Conservation (phyloP, 1,140 invertebrate species). For the Eufriesea mexicana region DNA sequence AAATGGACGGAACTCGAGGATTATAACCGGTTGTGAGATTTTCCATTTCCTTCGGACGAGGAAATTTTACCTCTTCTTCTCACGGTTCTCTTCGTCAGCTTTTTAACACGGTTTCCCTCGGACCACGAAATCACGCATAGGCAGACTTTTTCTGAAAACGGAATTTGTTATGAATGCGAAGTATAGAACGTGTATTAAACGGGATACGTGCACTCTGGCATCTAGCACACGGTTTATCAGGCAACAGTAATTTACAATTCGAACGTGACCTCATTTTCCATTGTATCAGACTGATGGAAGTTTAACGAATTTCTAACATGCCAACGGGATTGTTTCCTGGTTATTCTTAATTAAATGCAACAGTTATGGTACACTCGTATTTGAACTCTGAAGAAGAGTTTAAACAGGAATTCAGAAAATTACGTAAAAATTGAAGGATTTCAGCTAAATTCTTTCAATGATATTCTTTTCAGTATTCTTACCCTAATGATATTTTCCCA, state of each 20-base stretch:
- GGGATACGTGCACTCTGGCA: neutral
- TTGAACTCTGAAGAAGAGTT: too few relatives aligned
- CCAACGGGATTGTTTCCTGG: neutral
- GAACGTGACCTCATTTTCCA: neutral
- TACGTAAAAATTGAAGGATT: too few relatives aligned
- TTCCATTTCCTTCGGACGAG: neutral
- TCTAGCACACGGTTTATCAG: constrained; percentile 9
- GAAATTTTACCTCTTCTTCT: neutral
- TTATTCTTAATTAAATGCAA: too few relatives aligned
- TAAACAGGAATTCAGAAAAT: too few relatives aligned
- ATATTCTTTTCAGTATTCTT: too few relatives aligned
- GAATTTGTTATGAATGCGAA: neutral
- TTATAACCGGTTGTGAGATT: neutral
- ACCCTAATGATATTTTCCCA: too few relatives aligned
- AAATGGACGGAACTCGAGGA: neutral
- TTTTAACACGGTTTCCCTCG: neutral
- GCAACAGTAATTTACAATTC: neutral
- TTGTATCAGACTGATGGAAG: neutral
- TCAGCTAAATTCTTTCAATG: too few relatives aligned
- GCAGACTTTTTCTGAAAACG: neutral
- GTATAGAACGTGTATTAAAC: neutral
- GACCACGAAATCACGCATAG: neutral
- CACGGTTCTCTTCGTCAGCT: too few relatives aligned
- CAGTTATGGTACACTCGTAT: too few relatives aligned
- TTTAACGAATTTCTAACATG: neutral